Evolutionary conservation across 2,797 vertebrate species (phyloP), one percentile per base, ranked within the genome.

Genomic region (Hemitrygon akajei): DNA sequence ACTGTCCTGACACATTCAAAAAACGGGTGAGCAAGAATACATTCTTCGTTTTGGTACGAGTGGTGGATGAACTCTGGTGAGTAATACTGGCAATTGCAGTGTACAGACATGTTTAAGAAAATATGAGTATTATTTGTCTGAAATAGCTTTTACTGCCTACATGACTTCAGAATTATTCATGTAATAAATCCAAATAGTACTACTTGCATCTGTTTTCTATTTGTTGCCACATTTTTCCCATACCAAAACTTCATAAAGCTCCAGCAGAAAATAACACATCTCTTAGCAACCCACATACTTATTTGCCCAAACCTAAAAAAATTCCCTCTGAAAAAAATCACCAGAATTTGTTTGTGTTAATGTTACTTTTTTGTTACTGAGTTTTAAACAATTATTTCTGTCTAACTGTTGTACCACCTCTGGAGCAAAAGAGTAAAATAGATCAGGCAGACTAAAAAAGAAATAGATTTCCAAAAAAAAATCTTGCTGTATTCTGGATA

Each of bases 21-120:
- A 99, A 99, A 96, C 97, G 98, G 0, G 98, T 99, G 95, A 99
- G 98, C 96, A 99, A 99, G 96, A 99, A 99, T 96, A 99, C 99
- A 0, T 99, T 99, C 97, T 99, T 99, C 0, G 98, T 99, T 95
- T 96, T 99, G 96, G 99, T 99, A 91, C 96, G 99, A 66, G 99
- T 99, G 93, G 98, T 99, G 95, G 99, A 99, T 16, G 99, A 99
- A 96, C 96, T 99, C 94, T 99, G 99, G 99, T 99, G 96, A 99
- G 98, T 96, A 27, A 0, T 11, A 27, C 12, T 2, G 12, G 14
- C 91, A 30, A 2, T 75, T 5, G 73, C 40, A 60, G 14, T n/a
- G 34, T 37, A 25, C 2, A 0, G 63, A 60, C 10, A 56, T 87
- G 30, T 34, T 87, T 7, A n/a, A 20, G 30, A 66, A 87, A 34